Base-by-base conservation (phyloP, 2,888 invertebrate species). In the Luffia ferchaultella region DNA sequence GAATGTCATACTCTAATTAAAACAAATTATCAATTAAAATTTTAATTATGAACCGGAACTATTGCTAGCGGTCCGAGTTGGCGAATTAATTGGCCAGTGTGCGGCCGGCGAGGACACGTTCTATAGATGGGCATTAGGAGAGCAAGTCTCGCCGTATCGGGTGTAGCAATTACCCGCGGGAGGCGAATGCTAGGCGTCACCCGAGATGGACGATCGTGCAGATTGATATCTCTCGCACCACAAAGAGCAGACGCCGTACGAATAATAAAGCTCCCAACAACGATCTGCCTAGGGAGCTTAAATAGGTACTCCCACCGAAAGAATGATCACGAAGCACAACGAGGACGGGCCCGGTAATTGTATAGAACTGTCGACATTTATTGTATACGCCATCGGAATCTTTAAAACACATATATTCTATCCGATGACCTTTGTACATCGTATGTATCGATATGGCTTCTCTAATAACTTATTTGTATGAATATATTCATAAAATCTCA, bases 171-270 rank as follows among this genome's bases (percentile, higher is more conserved):
- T 68, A 65, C 53, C 44, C 44, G 63, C 68, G 71, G 71, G 70
- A 66, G 68, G 68, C 48, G 43, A 49, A 43, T 45, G 52, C 51
- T n/a, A 49, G 73, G 73, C 72, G 68, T 70, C 67, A 65, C 67
- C 66, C 64, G 62, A 57, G 60, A 58, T 64, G 62, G 62, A 63
- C 67, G 67, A 73, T 70, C 69, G 67, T 68, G 67, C 60, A 76
- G 78, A 77, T 80, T 77, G 75, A 77, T 78, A 76, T 76, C 73
- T 71, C 62, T 60, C 62, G 62, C 68, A 66, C 71, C 68, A 76
- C 73, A 74, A 76, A 78, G 30, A 77, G 73, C 63, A 65, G 71
- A 74, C 73, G 69, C 62, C 67, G 62, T 65, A 65, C 72, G 76
- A 77, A 78, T 78, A 76, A 75, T 75, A 73, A 46, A 68, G 45